Evolutionary conservation across 1,140 invertebrate genomes (phyloP), one percentile per base, ranked within the genome.

Genomic region (Meloidogyne floridensis): DNA sequence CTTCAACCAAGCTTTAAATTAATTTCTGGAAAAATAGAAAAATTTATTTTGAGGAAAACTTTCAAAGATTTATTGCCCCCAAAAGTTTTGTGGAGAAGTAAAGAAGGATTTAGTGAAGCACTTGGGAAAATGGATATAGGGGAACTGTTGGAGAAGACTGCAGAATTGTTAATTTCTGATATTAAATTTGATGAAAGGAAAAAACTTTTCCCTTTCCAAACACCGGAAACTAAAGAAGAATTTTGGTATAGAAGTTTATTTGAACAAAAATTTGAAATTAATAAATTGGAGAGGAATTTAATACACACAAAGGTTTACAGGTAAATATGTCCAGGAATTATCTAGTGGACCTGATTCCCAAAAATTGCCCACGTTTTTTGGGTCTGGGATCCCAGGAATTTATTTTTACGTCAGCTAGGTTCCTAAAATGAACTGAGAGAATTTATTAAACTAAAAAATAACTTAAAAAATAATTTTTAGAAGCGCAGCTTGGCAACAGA

Each of bases 221-320:
- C 87, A 10, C 88, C 88, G 2, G 83, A 90, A 59, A 87, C 81
- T 5, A 89, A 89, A 69, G 88, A 89, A 80, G 88, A 89, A 72
- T 90, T 84, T 72, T 89, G 88, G 88, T 89, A 89, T 72, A 80
- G 88, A 18, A 69, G 76, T 56, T 69, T 89, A 18, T 89, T 89
- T 77, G 88, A 89, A 73, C 70, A 84, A 32, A 84, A 77, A 73
- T 89, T 83, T 75, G 76, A 76, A 42, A 75, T 82, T 15, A 73
- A 82, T 9, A 89, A 90, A 77, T 81, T 89, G 71, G 81, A 85
- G 15, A 86, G 79, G 15, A 75, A 32, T 51, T 53, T 89, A 18
- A 82, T 89, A 3, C 88, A 89, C 77, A 90, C 87, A 54, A 89
- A 89, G 76, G 86, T 89, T 20, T 89, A 89, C 71, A 86, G 87